Percentiles rank a stretch among this genome's conserved stretches.
Evolutionary conservation across 2,888 invertebrate species (phyloP).

Genomic region (Nemapogon koenigi): DNA sequence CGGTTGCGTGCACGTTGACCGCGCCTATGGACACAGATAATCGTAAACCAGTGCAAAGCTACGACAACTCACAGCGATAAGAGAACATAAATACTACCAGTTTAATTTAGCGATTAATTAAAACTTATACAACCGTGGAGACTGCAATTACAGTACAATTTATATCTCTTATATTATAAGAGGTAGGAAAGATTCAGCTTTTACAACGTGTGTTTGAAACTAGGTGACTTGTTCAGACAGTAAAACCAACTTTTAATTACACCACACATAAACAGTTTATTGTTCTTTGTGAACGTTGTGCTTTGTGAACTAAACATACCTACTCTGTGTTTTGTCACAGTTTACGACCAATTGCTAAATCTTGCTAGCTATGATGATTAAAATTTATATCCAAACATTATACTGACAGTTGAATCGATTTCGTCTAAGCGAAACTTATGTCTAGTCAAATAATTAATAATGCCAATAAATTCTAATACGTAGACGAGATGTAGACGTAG

Average conservation of each 20-base stretch:
- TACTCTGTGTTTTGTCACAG: too few species aligned
- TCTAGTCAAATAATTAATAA: too few species aligned
- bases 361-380: too few species aligned
- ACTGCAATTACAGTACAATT: conserved; percentile 34
- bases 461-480: too few species aligned
- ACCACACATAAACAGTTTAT: conserved; percentile 8
- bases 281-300: conserved; percentile 7
- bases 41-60: conserved; percentile 31
- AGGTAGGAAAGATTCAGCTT: conserved; percentile 1
- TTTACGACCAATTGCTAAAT: background rate
- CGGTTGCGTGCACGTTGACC: too few species aligned
- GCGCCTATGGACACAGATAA: conserved; percentile 26
- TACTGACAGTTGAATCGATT: too few species aligned
- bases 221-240: conserved; percentile 7
- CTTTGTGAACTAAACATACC: too few species aligned
- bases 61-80: conserved; percentile 34
- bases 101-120: conserved; percentile 62
- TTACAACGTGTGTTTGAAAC: conserved; percentile 6
- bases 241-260: conserved; percentile 8
- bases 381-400: too few species aligned
- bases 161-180: conserved; percentile 5
- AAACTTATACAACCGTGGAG: conserved; percentile 56
- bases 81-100: conserved; percentile 36
- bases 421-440: too few species aligned
- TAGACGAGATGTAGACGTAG: too few species aligned